phyloP scores from a whole-genome alignment of 2,113 vertebrate species.

The Pterocles orientalis region DNA sequence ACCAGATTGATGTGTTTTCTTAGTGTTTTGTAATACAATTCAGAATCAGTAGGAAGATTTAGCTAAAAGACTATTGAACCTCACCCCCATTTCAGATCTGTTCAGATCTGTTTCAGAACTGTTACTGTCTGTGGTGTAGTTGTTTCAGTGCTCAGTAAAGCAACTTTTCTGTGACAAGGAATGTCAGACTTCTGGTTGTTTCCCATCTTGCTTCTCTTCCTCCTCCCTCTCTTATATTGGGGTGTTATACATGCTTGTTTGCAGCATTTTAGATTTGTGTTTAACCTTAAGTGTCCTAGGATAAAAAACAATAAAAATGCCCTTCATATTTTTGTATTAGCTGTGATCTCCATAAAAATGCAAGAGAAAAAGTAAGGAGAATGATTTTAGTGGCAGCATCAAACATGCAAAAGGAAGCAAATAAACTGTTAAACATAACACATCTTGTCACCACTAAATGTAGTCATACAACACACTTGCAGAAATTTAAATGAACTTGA shows the following conservation, averaged over 20 bases:
- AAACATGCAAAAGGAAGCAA: not conserved
- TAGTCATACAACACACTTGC: not conserved
- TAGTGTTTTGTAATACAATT: not conserved
- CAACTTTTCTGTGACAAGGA: not conserved
- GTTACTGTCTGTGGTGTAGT: not conserved
- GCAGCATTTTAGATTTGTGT: not conserved
- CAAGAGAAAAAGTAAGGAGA: not conserved
- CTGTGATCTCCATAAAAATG: not conserved
- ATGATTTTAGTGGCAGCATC: not conserved
- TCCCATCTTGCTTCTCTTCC: not conserved
- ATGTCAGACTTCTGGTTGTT: not conserved
- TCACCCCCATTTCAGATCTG: not conserved
- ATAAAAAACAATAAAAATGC: not conserved
- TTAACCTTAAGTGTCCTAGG: not conserved
- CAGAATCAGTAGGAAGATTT: not conserved
- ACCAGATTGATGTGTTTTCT: not conserved
- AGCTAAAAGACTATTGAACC: not conserved
- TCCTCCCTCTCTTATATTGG: not conserved
- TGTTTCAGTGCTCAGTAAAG: not conserved
- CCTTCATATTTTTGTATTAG: not conserved
- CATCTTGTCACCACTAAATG: constrained; percentile 18
- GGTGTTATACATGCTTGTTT: not conserved
- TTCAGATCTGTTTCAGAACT: not conserved
- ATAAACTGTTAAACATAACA: not conserved
- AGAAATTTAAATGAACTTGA: constrained; percentile 42